Percentiles rank a stretch among this genome's conserved stretches.
These are phyloP conservation scores for Noctua fimbriata DNA, from an alignment of 2,888 invertebrate species.

Conservation along the genomic window DNA sequence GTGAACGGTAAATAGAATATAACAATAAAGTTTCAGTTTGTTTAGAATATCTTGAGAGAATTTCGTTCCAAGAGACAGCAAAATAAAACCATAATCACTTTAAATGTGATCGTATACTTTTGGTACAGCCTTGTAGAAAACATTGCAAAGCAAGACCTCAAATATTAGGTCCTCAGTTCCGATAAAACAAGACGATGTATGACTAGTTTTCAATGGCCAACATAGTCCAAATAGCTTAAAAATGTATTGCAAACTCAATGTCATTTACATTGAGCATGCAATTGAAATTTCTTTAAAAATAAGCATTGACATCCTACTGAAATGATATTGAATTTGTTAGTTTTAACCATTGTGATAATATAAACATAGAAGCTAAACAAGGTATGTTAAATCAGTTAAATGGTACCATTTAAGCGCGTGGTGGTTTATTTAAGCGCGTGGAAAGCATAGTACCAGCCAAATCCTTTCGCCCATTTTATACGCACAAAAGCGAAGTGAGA, in stretches of 20 bases:
- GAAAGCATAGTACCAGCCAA: slow-evolving; percentile 9
- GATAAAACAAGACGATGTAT: neutral
- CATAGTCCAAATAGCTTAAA: neutral
- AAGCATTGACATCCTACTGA: neutral
- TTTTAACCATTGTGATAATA: neutral
- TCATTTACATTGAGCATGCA: no score
- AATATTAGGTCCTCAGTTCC: neutral
- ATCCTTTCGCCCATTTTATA: slow-evolving; percentile 30
- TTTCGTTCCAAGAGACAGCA: neutral
- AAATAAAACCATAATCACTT: neutral
- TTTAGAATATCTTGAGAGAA: neutral
- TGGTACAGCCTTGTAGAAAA: neutral
- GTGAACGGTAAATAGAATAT: slow-evolving; percentile 45
- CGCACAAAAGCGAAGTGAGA: slow-evolving; percentile 45
- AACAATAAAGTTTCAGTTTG: neutral
- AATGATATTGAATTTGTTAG: neutral
- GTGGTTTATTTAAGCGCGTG: slow-evolving; percentile 23
- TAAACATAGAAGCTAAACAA: neutral
- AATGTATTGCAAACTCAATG: neutral
- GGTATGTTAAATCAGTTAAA: neutral
- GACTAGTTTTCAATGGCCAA: neutral
- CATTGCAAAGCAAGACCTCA: neutral
- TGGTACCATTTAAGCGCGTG: no score
- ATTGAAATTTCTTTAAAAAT: neutral
- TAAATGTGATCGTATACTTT: neutral